Percentiles rank a stretch among this genome's conserved stretches.
Evolutionary conservation across 2,797 vertebrate species (phyloP).

Genomic region (Bovichtus variegatus): DNA sequence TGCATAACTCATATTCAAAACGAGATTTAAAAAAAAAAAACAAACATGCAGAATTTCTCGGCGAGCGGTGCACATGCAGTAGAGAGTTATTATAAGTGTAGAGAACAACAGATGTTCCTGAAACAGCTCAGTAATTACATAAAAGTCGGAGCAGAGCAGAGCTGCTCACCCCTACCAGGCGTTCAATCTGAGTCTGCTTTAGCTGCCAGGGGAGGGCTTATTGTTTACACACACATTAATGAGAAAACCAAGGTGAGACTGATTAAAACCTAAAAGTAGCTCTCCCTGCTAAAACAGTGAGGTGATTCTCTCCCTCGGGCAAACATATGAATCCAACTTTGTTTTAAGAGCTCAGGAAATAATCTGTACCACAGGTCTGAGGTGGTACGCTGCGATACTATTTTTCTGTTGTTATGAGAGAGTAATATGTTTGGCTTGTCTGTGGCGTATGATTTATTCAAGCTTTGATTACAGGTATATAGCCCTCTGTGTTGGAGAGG

Average conservation of each 20-base stretch:
- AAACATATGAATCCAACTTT: conserved; percentile 59
- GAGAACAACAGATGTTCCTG: conserved; percentile 80
- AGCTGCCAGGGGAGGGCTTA: conserved; percentile 75
- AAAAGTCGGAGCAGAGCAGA: conserved; percentile 65
- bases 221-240: conserved; percentile 83
- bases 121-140: conserved; percentile 84
- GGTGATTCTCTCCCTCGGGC: conserved; percentile 60
- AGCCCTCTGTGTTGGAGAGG: conserved; percentile 41
- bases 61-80: conserved; percentile 34
- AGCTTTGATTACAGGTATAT: conserved; percentile 59
- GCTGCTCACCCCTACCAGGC: conserved; percentile 76
- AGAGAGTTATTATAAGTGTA: conserved; percentile 54
- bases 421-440: conserved; percentile 62
- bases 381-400: conserved; percentile 24
- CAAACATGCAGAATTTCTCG: conserved; percentile 31
- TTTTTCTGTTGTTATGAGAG: conserved; percentile 60
- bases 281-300: conserved; percentile 59
- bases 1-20: conserved; percentile 25
- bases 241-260: conserved; percentile 78
- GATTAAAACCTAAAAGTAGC: conserved; percentile 79
- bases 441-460: conserved; percentile 65
- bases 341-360: conserved; percentile 58
- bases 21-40: no score
- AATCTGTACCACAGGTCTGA: conserved; percentile 53
- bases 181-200: conserved; percentile 77